These are phyloP conservation scores for Diprion similis DNA, from an alignment of 1,140 invertebrate species.

Conservation along the genomic window DNA sequence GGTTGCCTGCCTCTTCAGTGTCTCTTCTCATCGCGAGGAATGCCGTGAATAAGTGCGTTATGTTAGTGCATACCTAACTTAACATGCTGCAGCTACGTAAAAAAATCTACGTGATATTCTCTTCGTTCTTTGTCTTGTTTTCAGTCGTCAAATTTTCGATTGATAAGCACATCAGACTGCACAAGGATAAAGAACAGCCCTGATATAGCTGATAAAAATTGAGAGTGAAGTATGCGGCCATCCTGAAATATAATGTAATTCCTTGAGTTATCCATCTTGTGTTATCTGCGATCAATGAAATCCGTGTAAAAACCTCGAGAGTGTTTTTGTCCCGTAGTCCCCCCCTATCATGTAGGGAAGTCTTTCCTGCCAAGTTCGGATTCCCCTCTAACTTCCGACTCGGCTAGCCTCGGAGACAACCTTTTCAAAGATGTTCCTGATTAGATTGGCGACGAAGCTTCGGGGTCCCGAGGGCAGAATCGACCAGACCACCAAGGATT, in stretches of 20 bases:
- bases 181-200: not conserved
- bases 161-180: not conserved
- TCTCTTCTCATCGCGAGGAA: constrained; percentile 52
- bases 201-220: constrained; percentile 6
- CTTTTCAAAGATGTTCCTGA: not conserved
- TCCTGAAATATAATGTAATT: constrained; percentile 36
- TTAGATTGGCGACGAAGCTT: not conserved
- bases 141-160: no score
- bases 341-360: not conserved
- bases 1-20: constrained; percentile 31
- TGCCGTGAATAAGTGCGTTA: constrained; percentile 40
- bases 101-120: no score
- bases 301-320: constrained; percentile 33
- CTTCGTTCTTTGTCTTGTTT: no score
- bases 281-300: constrained; percentile 28
- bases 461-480: no score
- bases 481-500: no score
- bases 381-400: not conserved
- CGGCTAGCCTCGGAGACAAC: constrained; percentile 3
- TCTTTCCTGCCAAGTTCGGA: not conserved
- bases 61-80: no score
- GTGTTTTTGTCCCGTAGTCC: constrained; percentile 35
- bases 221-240: constrained; percentile 13
- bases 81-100: no score
- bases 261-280: constrained; percentile 40